Conservation (phyloP, 2,113 vertebrate genomes). For the Phrynosoma platyrhinos region DNA sequence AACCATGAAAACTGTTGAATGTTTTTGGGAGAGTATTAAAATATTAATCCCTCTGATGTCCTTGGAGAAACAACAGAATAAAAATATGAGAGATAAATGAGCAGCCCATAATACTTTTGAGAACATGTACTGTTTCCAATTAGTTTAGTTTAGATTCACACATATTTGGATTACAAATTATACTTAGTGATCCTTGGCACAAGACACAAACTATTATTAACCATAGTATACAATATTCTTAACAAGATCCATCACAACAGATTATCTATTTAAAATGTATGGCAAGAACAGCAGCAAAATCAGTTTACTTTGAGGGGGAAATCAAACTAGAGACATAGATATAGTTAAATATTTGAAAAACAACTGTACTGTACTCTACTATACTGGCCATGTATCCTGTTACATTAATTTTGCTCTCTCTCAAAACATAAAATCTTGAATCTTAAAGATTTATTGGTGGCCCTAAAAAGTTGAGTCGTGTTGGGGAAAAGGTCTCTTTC, state of each 20-base stretch:
- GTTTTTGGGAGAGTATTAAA: background rate
- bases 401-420: background rate
- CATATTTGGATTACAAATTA: background rate
- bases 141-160: background rate
- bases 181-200: background rate
- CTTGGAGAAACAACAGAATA: background rate
- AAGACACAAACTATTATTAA: background rate
- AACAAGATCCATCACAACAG: background rate
- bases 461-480: background rate
- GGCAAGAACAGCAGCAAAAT: background rate
- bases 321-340: background rate
- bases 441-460: background rate
- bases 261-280: background rate
- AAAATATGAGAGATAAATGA: background rate
- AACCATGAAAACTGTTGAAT: background rate
- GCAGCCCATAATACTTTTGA: background rate
- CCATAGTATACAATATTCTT: background rate
- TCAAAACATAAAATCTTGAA: background rate
- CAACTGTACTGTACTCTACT: background rate
- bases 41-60: background rate
- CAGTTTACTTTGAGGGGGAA: background rate
- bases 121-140: background rate
- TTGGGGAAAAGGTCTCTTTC: background rate
- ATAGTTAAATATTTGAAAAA: background rate
- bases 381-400: background rate